phyloP scores from a whole-genome alignment of 1,140 invertebrate genomes.

The Drosophila kikkawai region DNA sequence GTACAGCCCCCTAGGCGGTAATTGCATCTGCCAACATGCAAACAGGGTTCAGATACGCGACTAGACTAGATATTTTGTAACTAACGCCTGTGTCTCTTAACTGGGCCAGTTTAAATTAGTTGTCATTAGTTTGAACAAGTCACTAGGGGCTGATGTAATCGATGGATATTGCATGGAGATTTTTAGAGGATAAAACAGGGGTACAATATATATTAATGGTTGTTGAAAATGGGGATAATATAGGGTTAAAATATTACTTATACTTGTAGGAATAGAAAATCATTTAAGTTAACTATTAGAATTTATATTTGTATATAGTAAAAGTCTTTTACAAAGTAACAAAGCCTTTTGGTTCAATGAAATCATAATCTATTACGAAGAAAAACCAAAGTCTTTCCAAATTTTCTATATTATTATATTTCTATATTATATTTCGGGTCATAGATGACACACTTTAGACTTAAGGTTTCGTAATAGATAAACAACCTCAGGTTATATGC shows the following conservation, averaged over 20 bases:
- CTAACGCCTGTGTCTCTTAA: conserved; percentile 4
- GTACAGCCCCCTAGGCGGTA: conserved; percentile 23
- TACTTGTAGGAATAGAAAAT: background rate
- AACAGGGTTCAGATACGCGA: conserved; percentile 20
- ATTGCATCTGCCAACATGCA: conserved; percentile 55
- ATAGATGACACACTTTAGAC: background rate
- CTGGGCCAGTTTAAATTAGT: conserved; percentile 30
- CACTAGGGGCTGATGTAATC: conserved; percentile 1
- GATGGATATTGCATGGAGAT: background rate
- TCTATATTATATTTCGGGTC: no score
- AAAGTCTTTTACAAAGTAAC: background rate
- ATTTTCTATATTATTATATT: background rate
- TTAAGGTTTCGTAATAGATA: conserved; percentile 23
- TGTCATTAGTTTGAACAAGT: conserved; percentile 3
- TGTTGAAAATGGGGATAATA: background rate
- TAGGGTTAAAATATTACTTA: background rate
- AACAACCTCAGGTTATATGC: conserved; percentile 22
- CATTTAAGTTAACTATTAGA: background rate
- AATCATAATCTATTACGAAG: background rate
- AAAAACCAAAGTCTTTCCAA: background rate
- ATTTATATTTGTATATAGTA: no score
- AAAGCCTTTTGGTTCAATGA: no score
- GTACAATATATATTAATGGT: conserved; percentile 1
- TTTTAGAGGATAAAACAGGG: background rate
- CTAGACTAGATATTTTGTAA: conserved; percentile 40